A percentile compares a stretch with the other conserved stretches of the same genome.
phyloP scores from a whole-genome alignment of 1,140 invertebrate genomes.

The Phymastichus coffea region DNA sequence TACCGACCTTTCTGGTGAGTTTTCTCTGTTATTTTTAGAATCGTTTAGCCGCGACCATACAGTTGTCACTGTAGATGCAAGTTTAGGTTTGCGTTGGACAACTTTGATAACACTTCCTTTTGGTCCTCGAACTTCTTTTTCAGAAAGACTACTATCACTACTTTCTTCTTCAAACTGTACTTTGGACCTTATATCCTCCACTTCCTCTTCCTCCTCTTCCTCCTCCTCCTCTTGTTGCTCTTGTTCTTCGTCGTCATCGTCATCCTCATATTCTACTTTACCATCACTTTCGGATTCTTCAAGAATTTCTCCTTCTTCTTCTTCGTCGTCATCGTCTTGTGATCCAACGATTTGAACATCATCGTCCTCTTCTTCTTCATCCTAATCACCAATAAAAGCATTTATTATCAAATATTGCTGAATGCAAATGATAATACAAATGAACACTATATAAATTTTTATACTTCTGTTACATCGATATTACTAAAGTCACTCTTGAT shows the following conservation, averaged over 20 bases:
- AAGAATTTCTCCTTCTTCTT: conserved; percentile 37
- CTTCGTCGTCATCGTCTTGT: conserved; percentile 6
- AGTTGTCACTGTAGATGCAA: conserved; percentile 56
- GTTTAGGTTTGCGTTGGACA: conserved; percentile 48
- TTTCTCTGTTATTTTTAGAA: conserved; percentile 28
- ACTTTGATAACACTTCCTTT: conserved; percentile 56
- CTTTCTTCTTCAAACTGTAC: conserved; percentile 25
- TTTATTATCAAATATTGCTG: neutral
- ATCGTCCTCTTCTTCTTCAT: conserved; percentile 23
- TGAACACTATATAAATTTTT: conserved; percentile 1
- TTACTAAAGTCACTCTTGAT: conserved; percentile 21
- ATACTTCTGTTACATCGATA: conserved; percentile 34
- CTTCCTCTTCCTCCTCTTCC: conserved; percentile 32
- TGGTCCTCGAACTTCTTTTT: conserved; percentile 51
- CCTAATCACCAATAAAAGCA: conserved; percentile 11
- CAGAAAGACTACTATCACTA: conserved; percentile 40
- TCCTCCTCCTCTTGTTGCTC: conserved; percentile 37
- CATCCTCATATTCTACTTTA: conserved; percentile 34
- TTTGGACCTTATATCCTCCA: conserved; percentile 28
- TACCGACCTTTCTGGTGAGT: conserved; percentile 1
- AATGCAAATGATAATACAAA: neutral
- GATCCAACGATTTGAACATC: neutral
- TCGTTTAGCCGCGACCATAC: conserved; percentile 63
- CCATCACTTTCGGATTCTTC: conserved; percentile 31
- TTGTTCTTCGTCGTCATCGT: conserved; percentile 33